These are phyloP conservation scores for Natrix natrix DNA, from an alignment of 2,797 vertebrate species.

Conservation along the genomic window DNA sequence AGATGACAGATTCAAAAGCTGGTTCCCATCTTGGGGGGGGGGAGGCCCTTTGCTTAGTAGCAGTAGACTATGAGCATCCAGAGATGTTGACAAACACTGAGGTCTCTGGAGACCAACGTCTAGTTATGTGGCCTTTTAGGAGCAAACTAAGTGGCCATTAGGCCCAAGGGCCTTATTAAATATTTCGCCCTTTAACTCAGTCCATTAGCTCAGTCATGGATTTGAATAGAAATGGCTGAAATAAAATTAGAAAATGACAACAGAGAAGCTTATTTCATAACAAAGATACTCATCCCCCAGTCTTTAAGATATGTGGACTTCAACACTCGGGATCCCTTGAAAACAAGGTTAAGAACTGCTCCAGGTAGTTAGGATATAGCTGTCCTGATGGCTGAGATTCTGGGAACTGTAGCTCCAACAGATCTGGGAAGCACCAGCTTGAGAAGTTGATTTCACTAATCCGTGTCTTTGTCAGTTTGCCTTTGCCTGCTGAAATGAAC, in stretches of 20 bases:
- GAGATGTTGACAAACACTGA: conserved; percentile 6
- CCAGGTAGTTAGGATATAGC: neutral
- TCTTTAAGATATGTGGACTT: neutral
- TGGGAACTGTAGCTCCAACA: neutral
- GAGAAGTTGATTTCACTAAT: neutral
- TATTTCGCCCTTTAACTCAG: neutral
- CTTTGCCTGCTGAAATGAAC: neutral
- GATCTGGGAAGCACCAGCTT: neutral
- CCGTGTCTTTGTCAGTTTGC: neutral
- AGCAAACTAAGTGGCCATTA: conserved; percentile 36
- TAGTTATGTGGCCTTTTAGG: conserved; percentile 28
- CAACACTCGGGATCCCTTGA: neutral
- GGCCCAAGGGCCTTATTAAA: conserved; percentile 24
- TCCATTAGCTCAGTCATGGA: neutral
- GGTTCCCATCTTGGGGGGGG: neutral
- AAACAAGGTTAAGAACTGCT: neutral
- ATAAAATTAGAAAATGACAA: neutral
- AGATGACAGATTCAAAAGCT: conserved; percentile 1
- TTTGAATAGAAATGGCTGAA: conserved; percentile 10
- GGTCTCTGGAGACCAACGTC: neutral
- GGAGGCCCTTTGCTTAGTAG: conserved; percentile 11
- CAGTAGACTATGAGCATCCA: neutral
- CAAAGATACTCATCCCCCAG: conserved; percentile 10
- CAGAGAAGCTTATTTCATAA: neutral
- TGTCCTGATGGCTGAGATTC: neutral